These are phyloP conservation scores for Apteryx mantelli DNA, from an alignment of 2,113 vertebrate species.

Conservation along the genomic window DNA sequence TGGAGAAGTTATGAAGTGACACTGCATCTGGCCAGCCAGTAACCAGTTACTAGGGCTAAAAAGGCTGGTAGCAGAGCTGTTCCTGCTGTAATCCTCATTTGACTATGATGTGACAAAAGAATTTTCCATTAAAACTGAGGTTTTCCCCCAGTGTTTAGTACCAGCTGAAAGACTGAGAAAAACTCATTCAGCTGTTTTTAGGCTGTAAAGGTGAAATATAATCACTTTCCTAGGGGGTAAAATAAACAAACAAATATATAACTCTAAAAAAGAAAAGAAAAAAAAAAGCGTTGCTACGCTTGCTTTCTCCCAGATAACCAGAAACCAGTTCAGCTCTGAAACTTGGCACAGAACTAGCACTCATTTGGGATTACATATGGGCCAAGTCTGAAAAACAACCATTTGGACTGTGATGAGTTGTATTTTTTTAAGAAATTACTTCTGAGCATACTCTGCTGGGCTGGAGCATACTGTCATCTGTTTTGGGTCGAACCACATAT, in stretches of 20 bases:
- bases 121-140: not conserved
- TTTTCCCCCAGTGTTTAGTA: not conserved
- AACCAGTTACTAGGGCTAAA: not conserved
- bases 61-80: not conserved
- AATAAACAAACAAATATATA: not conserved
- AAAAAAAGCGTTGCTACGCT: not conserved
- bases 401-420: not conserved
- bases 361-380: not conserved
- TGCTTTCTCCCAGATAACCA: not conserved
- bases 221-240: not conserved
- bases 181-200: not conserved
- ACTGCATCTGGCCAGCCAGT: not conserved
- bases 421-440: not conserved
- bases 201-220: not conserved
- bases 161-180: not conserved
- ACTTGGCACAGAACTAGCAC: not conserved
- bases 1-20: not conserved
- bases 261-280: not conserved
- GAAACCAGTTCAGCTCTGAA: not conserved
- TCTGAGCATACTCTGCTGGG: not conserved
- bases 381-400: conserved; percentile 43
- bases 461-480: not conserved
- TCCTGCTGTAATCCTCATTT: not conserved
- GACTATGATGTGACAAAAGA: rapidly evolving
- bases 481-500: not conserved